Conservation (phyloP, 2,113 vertebrate species). For the Thinocorus orbignyianus region DNA sequence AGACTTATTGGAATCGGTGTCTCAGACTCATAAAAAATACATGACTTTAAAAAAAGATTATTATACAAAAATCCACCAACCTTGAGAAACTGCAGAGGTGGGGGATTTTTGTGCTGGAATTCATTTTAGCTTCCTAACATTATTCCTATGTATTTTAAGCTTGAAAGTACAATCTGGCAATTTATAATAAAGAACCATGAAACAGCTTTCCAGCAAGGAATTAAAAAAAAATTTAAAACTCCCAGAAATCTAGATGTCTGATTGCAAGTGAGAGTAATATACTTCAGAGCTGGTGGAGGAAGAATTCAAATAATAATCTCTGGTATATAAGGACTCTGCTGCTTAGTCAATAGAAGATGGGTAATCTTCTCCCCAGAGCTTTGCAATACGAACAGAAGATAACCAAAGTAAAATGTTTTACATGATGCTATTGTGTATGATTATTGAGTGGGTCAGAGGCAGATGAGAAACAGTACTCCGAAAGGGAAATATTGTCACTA, state of each 20-base stretch:
- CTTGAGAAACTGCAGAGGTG: conserved; percentile 70
- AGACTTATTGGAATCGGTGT: conserved; percentile 69
- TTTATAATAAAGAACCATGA: conserved; percentile 47
- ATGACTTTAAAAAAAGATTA: conserved; percentile 70
- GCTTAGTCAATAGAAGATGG: conserved; percentile 37
- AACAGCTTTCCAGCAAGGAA: conserved; percentile 48
- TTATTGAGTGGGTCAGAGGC: background rate
- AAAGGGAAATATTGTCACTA: background rate
- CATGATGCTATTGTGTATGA: background rate
- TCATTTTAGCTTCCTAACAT: conserved; percentile 67
- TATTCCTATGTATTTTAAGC: conserved; percentile 32
- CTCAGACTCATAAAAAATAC: conserved; percentile 78
- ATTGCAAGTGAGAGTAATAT: conserved; percentile 26
- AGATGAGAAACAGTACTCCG: background rate
- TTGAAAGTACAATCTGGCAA: conserved; percentile 58
- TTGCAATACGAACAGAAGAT: conserved; percentile 26
- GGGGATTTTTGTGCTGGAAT: conserved; percentile 64
- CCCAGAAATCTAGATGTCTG: conserved; percentile 57
- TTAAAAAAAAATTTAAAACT: background rate
- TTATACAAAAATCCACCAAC: conserved; percentile 66
- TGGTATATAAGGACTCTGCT: background rate
- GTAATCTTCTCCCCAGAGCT: conserved; percentile 31
- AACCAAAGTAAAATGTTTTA: conserved; percentile 48
- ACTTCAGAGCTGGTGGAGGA: background rate
- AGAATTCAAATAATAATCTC: conserved; percentile 7